These are phyloP conservation scores for Endotricha flammealis DNA, from an alignment of 2,888 invertebrate species.

Conservation along the genomic window DNA sequence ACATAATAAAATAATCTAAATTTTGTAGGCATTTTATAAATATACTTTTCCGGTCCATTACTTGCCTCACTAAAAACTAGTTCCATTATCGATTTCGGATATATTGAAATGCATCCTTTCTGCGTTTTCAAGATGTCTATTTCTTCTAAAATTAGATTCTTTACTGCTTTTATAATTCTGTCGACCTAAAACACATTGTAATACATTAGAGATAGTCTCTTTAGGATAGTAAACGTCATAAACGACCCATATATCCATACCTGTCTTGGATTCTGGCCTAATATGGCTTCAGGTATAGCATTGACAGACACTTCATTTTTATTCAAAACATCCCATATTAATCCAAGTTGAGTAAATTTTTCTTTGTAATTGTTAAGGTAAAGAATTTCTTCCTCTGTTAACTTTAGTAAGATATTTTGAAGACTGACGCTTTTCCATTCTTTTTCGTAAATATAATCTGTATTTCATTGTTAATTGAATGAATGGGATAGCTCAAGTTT, in stretches of 20 bases:
- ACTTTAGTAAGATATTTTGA: conserved; percentile 41
- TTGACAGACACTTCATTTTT: conserved; percentile 61
- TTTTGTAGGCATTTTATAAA: too few species aligned
- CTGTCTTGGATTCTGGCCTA: conserved; percentile 74
- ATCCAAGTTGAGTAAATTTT: conserved; percentile 79
- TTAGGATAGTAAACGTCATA: background rate
- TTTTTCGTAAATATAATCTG: conserved; percentile 66
- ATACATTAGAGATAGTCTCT: background rate
- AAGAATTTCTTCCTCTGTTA: conserved; percentile 65
- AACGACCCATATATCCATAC: conserved; percentile 37
- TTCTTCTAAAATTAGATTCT: conserved; percentile 78
- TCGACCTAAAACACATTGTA: conserved; percentile 54
- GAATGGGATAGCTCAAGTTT: too few species aligned
- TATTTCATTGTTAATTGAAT: conserved; percentile 16
- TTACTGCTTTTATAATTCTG: conserved; percentile 59
- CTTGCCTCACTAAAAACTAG: conserved; percentile 63
- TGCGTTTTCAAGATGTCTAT: conserved; percentile 70
- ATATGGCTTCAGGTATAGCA: conserved; percentile 81
- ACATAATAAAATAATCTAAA: too few species aligned
- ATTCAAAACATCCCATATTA: conserved; percentile 63
- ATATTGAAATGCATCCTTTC: conserved; percentile 60
- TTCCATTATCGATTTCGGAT: conserved; percentile 65
- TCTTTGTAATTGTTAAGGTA: conserved; percentile 73
- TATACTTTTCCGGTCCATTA: background rate
- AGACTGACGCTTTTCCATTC: conserved; percentile 49